Base-by-base conservation (phyloP, 2,113 vertebrate species). In the Hemibagrus wyckioides region DNA sequence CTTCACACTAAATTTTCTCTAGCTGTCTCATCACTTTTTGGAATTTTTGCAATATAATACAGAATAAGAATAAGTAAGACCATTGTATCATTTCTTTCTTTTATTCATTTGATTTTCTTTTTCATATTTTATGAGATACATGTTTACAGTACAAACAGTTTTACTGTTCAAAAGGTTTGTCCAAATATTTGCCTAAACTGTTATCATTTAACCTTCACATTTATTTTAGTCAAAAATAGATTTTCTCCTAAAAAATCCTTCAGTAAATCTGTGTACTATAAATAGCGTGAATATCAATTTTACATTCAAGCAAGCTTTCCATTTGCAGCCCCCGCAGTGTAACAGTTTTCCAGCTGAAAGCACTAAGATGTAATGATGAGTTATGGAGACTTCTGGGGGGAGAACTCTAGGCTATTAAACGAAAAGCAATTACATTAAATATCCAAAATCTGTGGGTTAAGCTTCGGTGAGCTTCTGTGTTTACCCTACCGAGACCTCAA, bases 261-360 rank as follows among this genome's bases (percentile, higher is more conserved):
- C 28, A 41, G 61, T 41, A 86, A 54, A 15, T 33, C 67, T 1
- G 52, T 44, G 25, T 10, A 57, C 77, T 82, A 86, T 86, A 82
- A 86, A 86, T 86, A 86, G 63, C 4, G 54, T 82, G 65, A 86
- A 86, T 86, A 73, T 86, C 79, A 86, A 86, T 82, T 82, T 86
- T 82, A 80, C 19, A 59, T 86, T 44, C 65, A 86, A 73, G 85
- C 79, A n/a, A 57, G 17, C 52, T 73, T 59, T 39, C 50, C 85
- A 57, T 81, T 86, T 67, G 65, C 85, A 44, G 9, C 65, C 63
- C 65, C 79, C 33, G 8, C 61, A 86, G 48, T 71, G 50, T 82
- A 86, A 82, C n/a, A 57, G 85, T 86, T 86, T 86, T 86, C 28
- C 79, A 73, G 63, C 79, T 80, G 65, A 67, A 80, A 82, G 85